These are phyloP conservation scores for Eidolon helvum DNA, from an alignment of 2,113 vertebrate species.

Conservation along the genomic window DNA sequence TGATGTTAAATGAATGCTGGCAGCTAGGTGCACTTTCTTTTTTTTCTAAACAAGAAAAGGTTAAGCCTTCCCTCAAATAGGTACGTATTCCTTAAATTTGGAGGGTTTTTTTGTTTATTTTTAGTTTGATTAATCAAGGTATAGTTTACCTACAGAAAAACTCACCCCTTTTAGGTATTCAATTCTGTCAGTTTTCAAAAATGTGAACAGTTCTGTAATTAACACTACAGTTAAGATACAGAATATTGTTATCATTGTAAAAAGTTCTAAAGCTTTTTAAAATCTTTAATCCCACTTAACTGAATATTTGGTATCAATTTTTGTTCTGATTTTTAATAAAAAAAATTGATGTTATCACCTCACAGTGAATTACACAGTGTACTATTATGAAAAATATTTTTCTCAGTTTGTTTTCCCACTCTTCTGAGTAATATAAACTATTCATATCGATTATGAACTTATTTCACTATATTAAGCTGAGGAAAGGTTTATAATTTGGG, in stretches of 20 bases:
- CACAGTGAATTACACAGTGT: background rate
- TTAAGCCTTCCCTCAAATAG: background rate
- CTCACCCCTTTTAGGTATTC: background rate
- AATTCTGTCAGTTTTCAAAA: background rate
- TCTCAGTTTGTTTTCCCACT: background rate
- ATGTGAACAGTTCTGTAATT: background rate
- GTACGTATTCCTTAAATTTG: background rate
- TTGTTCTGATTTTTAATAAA: background rate
- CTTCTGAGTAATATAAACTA: background rate
- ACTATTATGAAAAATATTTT: background rate
- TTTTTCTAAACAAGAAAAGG: too few species aligned
- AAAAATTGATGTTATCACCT: background rate
- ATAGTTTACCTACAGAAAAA: background rate
- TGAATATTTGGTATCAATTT: background rate
- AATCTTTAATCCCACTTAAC: background rate
- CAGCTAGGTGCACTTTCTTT: too few species aligned
- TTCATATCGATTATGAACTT: background rate
- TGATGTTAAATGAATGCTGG: too few species aligned
- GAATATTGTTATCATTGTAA: background rate
- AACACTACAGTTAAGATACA: background rate
- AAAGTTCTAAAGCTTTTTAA: background rate
- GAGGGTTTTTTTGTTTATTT: background rate
- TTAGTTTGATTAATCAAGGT: background rate
- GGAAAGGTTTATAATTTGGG: background rate
- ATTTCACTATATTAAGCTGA: background rate